phyloP scores from a whole-genome alignment of 2,113 vertebrate genomes.

The Pelvicachromis taeniatus region DNA sequence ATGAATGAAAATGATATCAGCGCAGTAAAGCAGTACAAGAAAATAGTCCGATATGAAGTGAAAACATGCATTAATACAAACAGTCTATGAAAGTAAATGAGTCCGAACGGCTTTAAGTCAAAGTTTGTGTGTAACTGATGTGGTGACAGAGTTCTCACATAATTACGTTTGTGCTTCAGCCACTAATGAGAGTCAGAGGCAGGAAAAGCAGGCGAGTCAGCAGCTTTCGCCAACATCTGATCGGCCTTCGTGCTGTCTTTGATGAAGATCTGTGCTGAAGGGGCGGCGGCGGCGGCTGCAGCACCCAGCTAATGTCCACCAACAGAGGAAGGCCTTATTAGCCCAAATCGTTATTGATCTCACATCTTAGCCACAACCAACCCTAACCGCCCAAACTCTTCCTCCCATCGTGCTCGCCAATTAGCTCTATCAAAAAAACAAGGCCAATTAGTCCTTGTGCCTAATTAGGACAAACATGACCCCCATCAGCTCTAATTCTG shows the following conservation, averaged over 20 bases:
- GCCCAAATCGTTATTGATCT: slow-evolving; percentile 6
- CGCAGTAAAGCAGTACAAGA: not conserved
- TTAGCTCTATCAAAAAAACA: slow-evolving; percentile 32
- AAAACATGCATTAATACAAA: not conserved
- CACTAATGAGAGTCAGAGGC: not conserved
- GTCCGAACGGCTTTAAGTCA: not conserved
- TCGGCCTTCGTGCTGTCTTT: not conserved
- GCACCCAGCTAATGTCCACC: not conserved
- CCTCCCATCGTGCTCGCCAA: slow-evolving; percentile 8
- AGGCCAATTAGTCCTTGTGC: slow-evolving; percentile 41
- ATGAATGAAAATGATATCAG: not conserved
- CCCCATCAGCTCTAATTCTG: not conserved
- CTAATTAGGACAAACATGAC: slow-evolving; percentile 45
- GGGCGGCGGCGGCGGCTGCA: not conserved
- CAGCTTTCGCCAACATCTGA: not conserved
- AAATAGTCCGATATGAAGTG: not conserved
- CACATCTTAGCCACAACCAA: not conserved
- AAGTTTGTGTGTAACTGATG: not conserved
- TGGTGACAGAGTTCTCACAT: not conserved
- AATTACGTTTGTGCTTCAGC: not conserved
- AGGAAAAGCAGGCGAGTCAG: not conserved
- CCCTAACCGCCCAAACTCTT: not conserved
- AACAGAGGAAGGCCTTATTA: not conserved
- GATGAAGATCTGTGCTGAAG: not conserved
- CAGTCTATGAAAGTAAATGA: not conserved